A percentile compares a stretch with the other conserved stretches of the same genome.
Conservation (phyloP, 2,113 vertebrate genomes). For the Coregonus clupeaformis region DNA sequence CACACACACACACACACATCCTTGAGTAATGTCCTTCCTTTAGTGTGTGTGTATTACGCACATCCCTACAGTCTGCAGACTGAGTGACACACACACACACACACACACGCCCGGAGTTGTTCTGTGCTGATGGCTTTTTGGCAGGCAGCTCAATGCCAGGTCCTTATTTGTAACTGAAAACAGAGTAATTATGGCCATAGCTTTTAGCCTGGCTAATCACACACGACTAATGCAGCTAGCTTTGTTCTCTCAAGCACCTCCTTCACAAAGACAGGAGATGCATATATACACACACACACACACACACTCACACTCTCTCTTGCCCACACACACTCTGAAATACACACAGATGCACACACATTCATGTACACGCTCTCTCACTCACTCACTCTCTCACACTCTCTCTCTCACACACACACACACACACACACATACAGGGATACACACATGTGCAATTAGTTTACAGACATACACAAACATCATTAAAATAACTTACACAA, state of each 20-base stretch:
- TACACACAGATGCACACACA: no score
- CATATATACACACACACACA: not conserved
- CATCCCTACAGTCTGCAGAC: no score
- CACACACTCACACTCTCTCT: not conserved
- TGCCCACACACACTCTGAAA: not conserved
- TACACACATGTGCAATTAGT: not conserved
- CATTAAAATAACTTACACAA: no score
- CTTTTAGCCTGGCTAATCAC: slow-evolving; percentile 16
- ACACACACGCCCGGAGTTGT: slow-evolving; percentile 4
- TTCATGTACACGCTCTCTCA: no score
- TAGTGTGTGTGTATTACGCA: no score
- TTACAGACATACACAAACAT: not conserved
- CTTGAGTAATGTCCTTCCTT: no score
- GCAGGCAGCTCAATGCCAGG: slow-evolving; percentile 4
- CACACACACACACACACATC: no score
- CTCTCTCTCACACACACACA: no score
- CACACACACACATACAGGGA: no score
- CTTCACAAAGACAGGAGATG: not conserved
- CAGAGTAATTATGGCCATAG: slow-evolving; percentile 35
- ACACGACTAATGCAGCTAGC: slow-evolving; percentile 7
- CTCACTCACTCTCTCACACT: no score
- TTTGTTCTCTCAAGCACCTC: slow-evolving; percentile 24
- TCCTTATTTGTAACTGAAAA: slow-evolving; percentile 21
- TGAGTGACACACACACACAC: no score
- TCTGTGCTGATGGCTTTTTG: slow-evolving; percentile 7